phyloP scores from a whole-genome alignment of 2,797 vertebrate genomes.

The Sebastes itinus region DNA sequence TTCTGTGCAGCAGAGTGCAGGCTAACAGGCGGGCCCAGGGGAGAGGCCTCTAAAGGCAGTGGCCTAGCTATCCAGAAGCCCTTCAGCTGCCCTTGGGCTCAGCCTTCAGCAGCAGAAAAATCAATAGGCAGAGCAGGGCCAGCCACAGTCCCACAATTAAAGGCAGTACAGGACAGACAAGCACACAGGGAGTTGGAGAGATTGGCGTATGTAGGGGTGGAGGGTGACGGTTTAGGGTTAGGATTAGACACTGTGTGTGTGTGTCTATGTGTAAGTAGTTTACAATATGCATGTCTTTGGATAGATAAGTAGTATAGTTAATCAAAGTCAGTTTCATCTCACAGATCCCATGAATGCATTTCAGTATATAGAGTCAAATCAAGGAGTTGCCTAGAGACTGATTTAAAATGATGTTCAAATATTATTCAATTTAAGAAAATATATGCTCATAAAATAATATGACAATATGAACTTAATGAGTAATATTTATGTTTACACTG shows the following conservation, averaged over 20 bases:
- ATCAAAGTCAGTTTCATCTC: not conserved
- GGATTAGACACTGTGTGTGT: slow-evolving; percentile 23
- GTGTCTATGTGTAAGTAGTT: not conserved
- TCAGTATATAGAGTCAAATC: not conserved
- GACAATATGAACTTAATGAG: not conserved
- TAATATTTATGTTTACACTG: not conserved
- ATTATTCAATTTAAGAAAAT: not conserved
- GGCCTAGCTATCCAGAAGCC: slow-evolving; percentile 76
- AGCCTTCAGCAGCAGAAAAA: slow-evolving; percentile 77
- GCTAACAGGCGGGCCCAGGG: slow-evolving; percentile 73
- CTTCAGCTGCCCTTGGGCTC: slow-evolving; percentile 81
- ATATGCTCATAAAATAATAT: not conserved
- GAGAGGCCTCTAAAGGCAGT: slow-evolving; percentile 76
- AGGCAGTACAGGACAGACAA: slow-evolving; percentile 63
- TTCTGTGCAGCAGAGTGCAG: slow-evolving; percentile 75
- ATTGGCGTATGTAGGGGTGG: slow-evolving; percentile 43
- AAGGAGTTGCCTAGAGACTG: not conserved
- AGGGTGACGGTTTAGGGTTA: slow-evolving; percentile 25
- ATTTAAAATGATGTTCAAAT: not conserved
- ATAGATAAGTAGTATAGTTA: not conserved
- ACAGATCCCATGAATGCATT: not conserved
- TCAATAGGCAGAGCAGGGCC: slow-evolving; percentile 73
- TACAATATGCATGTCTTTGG: not conserved
- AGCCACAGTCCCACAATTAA: slow-evolving; percentile 72
- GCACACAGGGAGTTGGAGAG: slow-evolving; percentile 56